phyloP scores from a whole-genome alignment of 2,113 vertebrate species.

The Oncorhynchus clarkii region DNA sequence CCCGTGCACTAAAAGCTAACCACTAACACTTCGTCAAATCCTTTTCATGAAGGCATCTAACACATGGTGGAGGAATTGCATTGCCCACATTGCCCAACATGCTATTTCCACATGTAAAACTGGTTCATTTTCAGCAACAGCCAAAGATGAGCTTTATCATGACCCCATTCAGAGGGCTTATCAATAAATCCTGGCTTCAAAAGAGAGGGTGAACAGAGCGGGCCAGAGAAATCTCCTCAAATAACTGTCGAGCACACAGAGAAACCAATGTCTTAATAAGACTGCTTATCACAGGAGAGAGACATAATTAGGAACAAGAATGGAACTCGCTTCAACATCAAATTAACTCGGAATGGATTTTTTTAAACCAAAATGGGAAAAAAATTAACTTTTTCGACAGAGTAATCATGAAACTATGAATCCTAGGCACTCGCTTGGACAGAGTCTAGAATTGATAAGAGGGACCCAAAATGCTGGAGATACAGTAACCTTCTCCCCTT shows the following conservation, averaged over 20 bases:
- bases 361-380: conserved; percentile 21
- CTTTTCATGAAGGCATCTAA: not conserved
- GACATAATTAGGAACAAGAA: conserved; percentile 37
- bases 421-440: no score
- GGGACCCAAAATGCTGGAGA: no score
- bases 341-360: conserved; percentile 6
- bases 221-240: conserved; percentile 43
- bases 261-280: conserved; percentile 37
- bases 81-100: no score
- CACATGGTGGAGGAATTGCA: not conserved
- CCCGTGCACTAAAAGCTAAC: no score
- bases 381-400: no score
- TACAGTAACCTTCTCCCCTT: no score
- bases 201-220: conserved; percentile 38
- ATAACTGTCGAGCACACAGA: conserved; percentile 26
- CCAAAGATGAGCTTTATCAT: conserved; percentile 44
- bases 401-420: no score
- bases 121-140: conserved; percentile 38
- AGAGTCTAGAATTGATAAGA: no score
- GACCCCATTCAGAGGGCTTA: conserved; percentile 43
- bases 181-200: conserved; percentile 56
- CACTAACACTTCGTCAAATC: not conserved
- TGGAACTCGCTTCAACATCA: conserved; percentile 36
- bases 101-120: conserved; percentile 22
- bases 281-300: not conserved